Evolutionary conservation across 1,140 invertebrate genomes (phyloP).

Genomic region (Pectinophora gossypiella): DNA sequence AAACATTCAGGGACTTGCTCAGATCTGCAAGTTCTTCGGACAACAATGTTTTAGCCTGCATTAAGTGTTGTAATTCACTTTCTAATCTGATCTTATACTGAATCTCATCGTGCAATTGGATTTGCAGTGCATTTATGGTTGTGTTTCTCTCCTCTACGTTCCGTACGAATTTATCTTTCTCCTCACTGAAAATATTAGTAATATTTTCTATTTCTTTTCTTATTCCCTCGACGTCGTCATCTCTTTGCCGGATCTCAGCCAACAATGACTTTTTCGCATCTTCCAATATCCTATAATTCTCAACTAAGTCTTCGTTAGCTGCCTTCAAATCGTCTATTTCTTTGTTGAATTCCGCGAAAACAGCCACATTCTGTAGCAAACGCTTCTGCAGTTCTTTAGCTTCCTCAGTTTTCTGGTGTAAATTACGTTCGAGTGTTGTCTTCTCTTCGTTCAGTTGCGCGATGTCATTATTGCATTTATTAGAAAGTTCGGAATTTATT

Average conservation of each 20-base stretch:
- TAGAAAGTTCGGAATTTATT: constrained; percentile 28
- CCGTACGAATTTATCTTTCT: constrained; percentile 29
- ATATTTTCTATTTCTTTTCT: constrained; percentile 37
- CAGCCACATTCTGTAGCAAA: constrained; percentile 26
- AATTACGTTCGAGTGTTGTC: constrained; percentile 23
- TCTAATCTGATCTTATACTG: constrained; percentile 36
- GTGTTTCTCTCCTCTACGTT: constrained; percentile 40
- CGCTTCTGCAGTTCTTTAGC: constrained; percentile 27
- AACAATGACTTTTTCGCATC: constrained; percentile 27
- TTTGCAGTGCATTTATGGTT: constrained; percentile 36
- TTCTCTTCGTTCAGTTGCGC: constrained; percentile 30
- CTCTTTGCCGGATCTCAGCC: constrained; percentile 29
- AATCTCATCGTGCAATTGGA: constrained; percentile 45
- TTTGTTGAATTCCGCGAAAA: constrained; percentile 30
- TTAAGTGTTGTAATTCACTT: constrained; percentile 17
- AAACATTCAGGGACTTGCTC: constrained; percentile 9
- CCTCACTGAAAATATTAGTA: constrained; percentile 25
- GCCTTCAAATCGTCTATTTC: constrained; percentile 28
- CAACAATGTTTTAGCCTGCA: constrained; percentile 11
- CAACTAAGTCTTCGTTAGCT: constrained; percentile 24
- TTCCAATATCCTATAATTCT: constrained; percentile 30
- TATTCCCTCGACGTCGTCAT: constrained; percentile 31
- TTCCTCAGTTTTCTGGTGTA: constrained; percentile 35
- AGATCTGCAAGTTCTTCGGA: constrained; percentile 18
- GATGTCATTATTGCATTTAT: constrained; percentile 40